Percentiles rank a stretch among this genome's conserved stretches.
Evolutionary conservation across 2,797 vertebrate species (phyloP).

Genomic region (Mionectes olivaceus): DNA sequence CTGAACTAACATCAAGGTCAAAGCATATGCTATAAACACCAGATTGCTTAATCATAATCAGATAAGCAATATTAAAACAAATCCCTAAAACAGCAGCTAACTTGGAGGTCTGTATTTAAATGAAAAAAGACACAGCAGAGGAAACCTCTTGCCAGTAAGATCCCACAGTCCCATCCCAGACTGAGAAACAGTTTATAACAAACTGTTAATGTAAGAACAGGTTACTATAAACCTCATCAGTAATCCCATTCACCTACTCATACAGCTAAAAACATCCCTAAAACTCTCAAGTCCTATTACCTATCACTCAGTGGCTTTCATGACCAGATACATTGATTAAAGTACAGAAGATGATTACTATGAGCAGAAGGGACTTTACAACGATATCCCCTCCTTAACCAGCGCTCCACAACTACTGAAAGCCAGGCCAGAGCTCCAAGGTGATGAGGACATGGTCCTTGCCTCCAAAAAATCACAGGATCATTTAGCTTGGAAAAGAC

Average conservation of each 20-base stretch:
- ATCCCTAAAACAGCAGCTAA: slow-evolving; percentile 9
- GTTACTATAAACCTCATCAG: neutral
- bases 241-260: neutral
- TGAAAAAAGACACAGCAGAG: neutral
- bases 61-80: slow-evolving; percentile 40
- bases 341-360: fast-evolving
- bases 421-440: neutral
- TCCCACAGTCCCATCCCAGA: neutral
- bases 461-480: neutral
- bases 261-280: neutral
- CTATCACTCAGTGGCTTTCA: neutral
- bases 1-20: slow-evolving; percentile 48
- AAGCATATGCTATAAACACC: slow-evolving; percentile 19
- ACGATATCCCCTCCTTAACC: fast-evolving
- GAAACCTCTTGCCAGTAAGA: neutral
- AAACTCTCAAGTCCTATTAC: neutral
- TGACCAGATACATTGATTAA: neutral
- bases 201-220: neutral
- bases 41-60: slow-evolving; percentile 41
- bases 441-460: neutral
- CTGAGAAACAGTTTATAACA: neutral
- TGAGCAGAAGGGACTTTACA: neutral
- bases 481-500: neutral
- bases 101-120: neutral
- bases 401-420: fast-evolving